Base-by-base conservation (phyloP, 2,113 vertebrate species). In the Poeciliopsis turrubarensis region DNA sequence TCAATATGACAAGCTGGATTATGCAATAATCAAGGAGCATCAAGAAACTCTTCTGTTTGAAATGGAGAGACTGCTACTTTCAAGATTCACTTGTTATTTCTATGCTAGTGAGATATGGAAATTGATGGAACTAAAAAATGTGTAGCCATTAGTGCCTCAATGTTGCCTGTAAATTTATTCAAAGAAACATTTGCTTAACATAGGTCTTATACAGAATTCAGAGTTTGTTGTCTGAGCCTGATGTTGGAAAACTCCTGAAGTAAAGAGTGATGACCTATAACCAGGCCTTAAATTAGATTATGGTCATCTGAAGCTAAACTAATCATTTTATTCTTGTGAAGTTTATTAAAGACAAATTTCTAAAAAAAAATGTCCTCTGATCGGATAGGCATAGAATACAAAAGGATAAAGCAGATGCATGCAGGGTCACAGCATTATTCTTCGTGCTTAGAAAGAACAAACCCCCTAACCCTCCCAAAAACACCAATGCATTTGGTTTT, bases 351-450 rank as follows among this genome's bases (percentile, higher is more conserved):
- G 51, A 60, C 67, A 8, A 41, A 51, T 3, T 54, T 22, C 22
- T 19, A 54, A 57, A 77, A 71, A 79, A 66, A 66, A 29, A 29
- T 60, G 44, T 22, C 8, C 17, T 54, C 19, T 1, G 51, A 17
- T 9, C 29, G 14, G 14, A 22, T 41, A 41, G 44, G 30, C 10
- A 62, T 11, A 54, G 57, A 31, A 76, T 14, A 8, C 26, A 63
- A 63, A 19, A n/a, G 25, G 67, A 69, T 79, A 67, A 83, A 68
- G 71, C 78, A 86, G 75, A 73, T 60, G 32, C 30, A 87, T 75
- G 73, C 78, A 77, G 70, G 72, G 80, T 78, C 78, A 84, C 77
- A 70, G 22, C 67, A 31, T 54, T 63, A 68, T 80, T 69, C 60
- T 75, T 63, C 69, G 81, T 66, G 65, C 63, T 25, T 44, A 13